These are phyloP conservation scores for Bombycilla garrulus DNA, from an alignment of 2,113 vertebrate species.

Conservation along the genomic window DNA sequence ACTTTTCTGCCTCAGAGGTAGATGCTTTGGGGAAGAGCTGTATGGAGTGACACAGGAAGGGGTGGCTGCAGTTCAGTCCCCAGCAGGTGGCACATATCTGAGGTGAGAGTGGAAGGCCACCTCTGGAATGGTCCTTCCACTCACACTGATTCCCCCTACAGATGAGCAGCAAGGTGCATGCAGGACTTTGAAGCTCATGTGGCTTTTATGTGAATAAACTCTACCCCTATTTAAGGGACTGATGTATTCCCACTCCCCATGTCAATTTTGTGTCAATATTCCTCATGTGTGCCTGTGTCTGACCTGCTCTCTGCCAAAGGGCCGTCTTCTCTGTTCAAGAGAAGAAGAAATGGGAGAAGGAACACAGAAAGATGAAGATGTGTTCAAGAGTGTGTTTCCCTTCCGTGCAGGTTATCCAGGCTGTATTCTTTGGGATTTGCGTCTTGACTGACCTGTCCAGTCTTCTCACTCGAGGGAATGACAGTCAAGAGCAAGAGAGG, in stretches of 20 bases:
- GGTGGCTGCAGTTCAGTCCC: background rate
- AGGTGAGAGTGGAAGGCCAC: background rate
- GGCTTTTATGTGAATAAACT: background rate
- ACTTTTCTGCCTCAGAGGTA: background rate
- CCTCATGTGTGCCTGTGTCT: accelerated
- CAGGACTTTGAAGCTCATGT: background rate
- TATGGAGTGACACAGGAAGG: background rate
- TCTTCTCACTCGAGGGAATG: constrained; percentile 89
- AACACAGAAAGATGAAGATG: background rate
- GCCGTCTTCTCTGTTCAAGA: background rate
- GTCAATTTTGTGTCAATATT: background rate
- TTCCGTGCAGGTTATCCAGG: constrained; percentile 88
- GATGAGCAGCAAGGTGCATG: background rate
- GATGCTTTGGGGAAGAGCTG: background rate
- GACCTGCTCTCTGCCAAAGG: background rate
- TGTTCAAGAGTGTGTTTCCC: background rate
- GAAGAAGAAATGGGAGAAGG: background rate
- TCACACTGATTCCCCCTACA: background rate
- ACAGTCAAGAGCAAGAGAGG: constrained; percentile 90
- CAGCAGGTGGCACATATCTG: accelerated
- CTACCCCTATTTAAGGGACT: background rate
- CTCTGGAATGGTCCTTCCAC: background rate
- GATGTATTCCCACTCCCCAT: background rate
- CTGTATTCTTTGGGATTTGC: constrained; percentile 93
- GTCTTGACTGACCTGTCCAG: constrained; percentile 95